A percentile compares a stretch with the other conserved stretches of the same genome.
phyloP scores from a whole-genome alignment of 2,888 invertebrate species.

The Rhagium mordax region DNA sequence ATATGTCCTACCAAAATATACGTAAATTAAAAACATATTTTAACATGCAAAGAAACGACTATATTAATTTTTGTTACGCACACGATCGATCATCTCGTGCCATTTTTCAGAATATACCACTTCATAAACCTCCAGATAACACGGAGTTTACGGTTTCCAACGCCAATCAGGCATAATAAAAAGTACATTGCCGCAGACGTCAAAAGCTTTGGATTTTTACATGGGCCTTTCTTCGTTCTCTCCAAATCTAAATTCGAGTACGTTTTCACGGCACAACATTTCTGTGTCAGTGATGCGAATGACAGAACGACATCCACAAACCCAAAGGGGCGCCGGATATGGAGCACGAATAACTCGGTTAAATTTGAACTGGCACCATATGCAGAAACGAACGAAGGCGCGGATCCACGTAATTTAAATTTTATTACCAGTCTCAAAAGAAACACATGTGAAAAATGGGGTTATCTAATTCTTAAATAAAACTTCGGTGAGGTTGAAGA shows the following conservation, averaged over 20 bases:
- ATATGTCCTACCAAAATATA: background rate
- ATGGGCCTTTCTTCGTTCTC: background rate
- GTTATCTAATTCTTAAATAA: conserved; percentile 22
- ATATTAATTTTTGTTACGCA: background rate
- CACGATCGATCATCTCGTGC: background rate
- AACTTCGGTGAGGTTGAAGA: conserved; percentile 1
- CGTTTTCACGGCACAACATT: conserved; percentile 5
- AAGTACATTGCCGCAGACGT: background rate
- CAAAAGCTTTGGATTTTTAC: conserved; percentile 10
- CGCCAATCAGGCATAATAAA: background rate
- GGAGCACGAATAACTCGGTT: conserved; percentile 1
- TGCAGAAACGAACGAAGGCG: conserved; percentile 6
- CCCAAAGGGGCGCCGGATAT: background rate
- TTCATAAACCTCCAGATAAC: background rate
- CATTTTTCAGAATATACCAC: background rate
- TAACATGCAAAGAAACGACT: background rate
- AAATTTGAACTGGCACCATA: conserved; percentile 7
- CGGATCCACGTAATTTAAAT: conserved; percentile 8
- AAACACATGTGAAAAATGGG: conserved; percentile 15
- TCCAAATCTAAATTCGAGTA: background rate
- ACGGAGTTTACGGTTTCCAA: background rate
- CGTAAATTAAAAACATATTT: background rate
- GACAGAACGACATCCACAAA: conserved; percentile 17
- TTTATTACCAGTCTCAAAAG: conserved; percentile 7
- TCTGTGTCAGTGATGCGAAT: conserved; percentile 22